These are phyloP conservation scores for Recurvirostra avosetta DNA, from an alignment of 2,113 vertebrate species.

Conservation along the genomic window DNA sequence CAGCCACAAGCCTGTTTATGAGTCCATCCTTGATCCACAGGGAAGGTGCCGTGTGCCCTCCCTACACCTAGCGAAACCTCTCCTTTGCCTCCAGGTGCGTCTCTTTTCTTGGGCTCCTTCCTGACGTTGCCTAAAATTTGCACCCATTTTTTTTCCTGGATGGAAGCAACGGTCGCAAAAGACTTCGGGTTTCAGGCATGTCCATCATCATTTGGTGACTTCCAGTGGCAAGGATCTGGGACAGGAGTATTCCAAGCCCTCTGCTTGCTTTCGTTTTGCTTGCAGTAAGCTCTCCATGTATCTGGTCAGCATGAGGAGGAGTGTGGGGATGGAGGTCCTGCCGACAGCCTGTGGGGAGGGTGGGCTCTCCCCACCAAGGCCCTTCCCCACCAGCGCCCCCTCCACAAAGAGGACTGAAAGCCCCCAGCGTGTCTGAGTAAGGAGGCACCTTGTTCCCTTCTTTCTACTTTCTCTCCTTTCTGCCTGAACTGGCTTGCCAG, in stretches of 20 bases:
- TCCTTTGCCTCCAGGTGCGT: not conserved
- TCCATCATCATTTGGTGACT: not conserved
- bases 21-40: not conserved
- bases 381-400: not conserved
- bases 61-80: not conserved
- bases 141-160: fast-evolving
- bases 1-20: not conserved
- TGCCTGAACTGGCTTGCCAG: not conserved
- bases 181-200: not conserved
- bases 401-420: not conserved
- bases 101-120: not conserved
- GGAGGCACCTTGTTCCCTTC: not conserved
- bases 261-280: not conserved
- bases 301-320: not conserved
- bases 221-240: not conserved
- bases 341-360: fast-evolving
- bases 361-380: fast-evolving
- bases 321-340: not conserved
- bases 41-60: not conserved
- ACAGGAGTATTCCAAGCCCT: not conserved
- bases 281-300: not conserved
- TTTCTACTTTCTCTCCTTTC: not conserved
- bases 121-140: not conserved
- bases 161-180: not conserved
- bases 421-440: not conserved